Conservation (phyloP, 2,797 vertebrate genomes). For the Argya squamiceps region DNA sequence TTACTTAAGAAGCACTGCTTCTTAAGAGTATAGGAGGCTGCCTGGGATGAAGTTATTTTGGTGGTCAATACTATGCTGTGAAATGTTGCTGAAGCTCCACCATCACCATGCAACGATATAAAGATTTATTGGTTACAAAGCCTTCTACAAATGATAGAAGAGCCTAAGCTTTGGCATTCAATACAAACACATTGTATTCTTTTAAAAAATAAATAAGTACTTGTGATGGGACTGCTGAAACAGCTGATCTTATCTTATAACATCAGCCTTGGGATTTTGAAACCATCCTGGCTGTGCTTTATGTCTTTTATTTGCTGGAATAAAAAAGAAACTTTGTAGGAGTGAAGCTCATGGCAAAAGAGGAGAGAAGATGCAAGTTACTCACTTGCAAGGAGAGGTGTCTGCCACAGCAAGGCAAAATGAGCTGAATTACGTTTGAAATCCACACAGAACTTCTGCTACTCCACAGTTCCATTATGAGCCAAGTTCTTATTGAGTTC, state of each 20-base stretch:
- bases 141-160: not conserved
- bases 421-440: conserved; percentile 9
- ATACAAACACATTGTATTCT: not conserved
- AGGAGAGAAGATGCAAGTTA: not conserved
- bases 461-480: conserved; percentile 20
- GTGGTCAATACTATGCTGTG: not conserved
- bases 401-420: conserved; percentile 38
- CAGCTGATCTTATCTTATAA: not conserved
- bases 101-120: not conserved
- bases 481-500: conserved; percentile 7
- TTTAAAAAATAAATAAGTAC: not conserved
- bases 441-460: conserved; percentile 20
- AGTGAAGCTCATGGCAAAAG: not conserved
- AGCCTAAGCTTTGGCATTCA: not conserved
- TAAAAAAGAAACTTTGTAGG: not conserved
- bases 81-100: not conserved
- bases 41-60: not conserved
- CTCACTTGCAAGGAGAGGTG: not conserved
- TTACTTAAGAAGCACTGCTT: not conserved
- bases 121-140: conserved; percentile 22
- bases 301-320: not conserved
- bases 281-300: not conserved
- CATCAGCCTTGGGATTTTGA: not conserved
- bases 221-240: not conserved
- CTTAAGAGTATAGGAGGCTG: not conserved